phyloP scores from a whole-genome alignment of 2,797 vertebrate species.

The Lepus oiostolus region DNA sequence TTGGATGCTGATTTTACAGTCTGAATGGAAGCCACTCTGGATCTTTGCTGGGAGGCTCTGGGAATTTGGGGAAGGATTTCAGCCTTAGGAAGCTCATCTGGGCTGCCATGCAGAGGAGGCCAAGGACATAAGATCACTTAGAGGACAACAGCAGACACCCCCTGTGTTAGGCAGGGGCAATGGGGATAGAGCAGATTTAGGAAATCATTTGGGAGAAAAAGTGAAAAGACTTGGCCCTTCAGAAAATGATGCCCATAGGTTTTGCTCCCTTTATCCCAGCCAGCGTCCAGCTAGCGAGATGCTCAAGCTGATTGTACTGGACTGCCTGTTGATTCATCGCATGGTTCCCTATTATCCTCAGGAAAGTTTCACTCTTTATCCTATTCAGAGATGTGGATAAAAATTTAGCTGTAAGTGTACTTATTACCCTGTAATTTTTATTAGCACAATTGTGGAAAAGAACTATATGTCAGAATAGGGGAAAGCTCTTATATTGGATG shows the following conservation, averaged over 20 bases:
- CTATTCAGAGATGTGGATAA: not conserved
- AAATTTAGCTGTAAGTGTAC: constrained; percentile 48
- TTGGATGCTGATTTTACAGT: not conserved
- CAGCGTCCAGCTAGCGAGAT: not conserved
- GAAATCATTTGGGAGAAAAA: not conserved
- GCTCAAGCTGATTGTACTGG: not conserved
- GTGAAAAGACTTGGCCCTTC: not conserved
- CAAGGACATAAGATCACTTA: not conserved
- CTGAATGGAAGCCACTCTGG: not conserved
- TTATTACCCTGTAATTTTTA: constrained; percentile 42
- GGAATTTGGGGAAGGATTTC: not conserved
- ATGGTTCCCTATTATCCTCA: not conserved
- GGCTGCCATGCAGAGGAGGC: not conserved
- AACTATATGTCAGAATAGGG: not conserved
- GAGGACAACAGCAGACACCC: not conserved
- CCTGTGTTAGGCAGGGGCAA: not conserved
- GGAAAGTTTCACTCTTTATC: not conserved
- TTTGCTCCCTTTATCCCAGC: not conserved
- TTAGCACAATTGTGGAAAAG: constrained; percentile 45
- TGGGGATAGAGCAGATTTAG: not conserved
- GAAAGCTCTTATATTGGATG: not conserved
- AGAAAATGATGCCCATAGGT: not conserved
- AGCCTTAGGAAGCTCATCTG: not conserved
- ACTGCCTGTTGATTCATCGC: not conserved
- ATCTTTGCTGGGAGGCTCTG: not conserved